Conservation (phyloP, 1,140 invertebrate species). For the Oncopodura yosiiana region DNA sequence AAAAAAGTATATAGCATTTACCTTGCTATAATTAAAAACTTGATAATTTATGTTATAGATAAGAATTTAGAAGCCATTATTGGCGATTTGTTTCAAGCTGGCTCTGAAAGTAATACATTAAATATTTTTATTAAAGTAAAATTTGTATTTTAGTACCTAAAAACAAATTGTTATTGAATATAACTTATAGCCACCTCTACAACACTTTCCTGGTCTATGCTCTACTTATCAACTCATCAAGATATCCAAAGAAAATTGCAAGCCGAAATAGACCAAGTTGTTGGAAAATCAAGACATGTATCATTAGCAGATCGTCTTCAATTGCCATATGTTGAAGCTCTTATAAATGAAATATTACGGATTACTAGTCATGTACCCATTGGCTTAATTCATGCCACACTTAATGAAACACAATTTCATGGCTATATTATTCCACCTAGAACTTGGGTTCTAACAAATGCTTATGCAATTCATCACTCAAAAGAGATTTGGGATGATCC, state of each 20-base stretch:
- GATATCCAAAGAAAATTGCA: conserved; percentile 12
- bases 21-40: background rate
- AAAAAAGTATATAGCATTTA: background rate
- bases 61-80: background rate
- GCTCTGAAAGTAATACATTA: background rate
- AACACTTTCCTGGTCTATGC: conserved; percentile 4
- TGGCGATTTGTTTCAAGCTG: conserved; percentile 55
- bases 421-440: conserved; percentile 40
- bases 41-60: background rate
- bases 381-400: conserved; percentile 3
- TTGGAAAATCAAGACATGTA: conserved; percentile 10
- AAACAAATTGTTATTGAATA: no score
- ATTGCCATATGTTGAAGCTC: conserved; percentile 30
- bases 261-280: conserved; percentile 10
- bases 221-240: conserved; percentile 1
- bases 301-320: conserved; percentile 1
- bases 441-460: conserved; percentile 39
- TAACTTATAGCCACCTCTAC: conserved; percentile 4
- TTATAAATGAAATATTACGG: conserved; percentile 22
- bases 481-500: conserved; percentile 41
- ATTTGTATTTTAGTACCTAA: background rate
- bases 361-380: conserved; percentile 13
- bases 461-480: conserved; percentile 41
- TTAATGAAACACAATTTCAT: conserved; percentile 31
- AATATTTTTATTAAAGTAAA: background rate